These are phyloP conservation scores for Drosophila ercepeae DNA, from an alignment of 1,140 invertebrate species.

Conservation along the genomic window DNA sequence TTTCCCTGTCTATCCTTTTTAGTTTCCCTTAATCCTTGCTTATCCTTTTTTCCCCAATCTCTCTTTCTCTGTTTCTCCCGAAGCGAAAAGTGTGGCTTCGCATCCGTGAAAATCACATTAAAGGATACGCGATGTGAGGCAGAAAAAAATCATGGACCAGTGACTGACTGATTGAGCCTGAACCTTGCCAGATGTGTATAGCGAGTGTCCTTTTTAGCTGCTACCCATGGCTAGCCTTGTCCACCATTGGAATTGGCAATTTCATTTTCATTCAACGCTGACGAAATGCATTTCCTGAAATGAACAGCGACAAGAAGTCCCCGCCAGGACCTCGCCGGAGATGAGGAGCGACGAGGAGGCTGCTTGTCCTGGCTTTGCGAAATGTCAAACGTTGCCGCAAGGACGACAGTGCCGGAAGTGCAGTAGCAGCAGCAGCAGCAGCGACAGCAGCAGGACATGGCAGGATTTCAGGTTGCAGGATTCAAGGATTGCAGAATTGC, in stretches of 20 bases:
- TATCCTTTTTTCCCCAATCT: background rate
- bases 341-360: constrained; percentile 36
- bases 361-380: constrained; percentile 21
- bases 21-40: background rate
- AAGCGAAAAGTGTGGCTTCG: constrained; percentile 1
- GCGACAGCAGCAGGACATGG: background rate
- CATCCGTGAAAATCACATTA: constrained; percentile 35
- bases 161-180: constrained; percentile 31
- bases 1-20: no score
- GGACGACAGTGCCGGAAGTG: constrained; percentile 51
- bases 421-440: background rate
- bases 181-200: constrained; percentile 1
- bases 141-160: constrained; percentile 22
- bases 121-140: background rate
- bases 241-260: constrained; percentile 66
- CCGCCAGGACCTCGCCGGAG: constrained; percentile 2
- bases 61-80: background rate
- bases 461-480: background rate
- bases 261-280: constrained; percentile 75
- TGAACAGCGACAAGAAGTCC: constrained; percentile 55
- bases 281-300: constrained; percentile 81
- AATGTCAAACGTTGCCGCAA: constrained; percentile 64
- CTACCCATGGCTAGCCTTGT: constrained; percentile 6
- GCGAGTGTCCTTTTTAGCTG: background rate
- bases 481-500: background rate